Evolutionary conservation across 2,113 vertebrate genomes (phyloP).

Genomic region (Tachycineta bicolor): DNA sequence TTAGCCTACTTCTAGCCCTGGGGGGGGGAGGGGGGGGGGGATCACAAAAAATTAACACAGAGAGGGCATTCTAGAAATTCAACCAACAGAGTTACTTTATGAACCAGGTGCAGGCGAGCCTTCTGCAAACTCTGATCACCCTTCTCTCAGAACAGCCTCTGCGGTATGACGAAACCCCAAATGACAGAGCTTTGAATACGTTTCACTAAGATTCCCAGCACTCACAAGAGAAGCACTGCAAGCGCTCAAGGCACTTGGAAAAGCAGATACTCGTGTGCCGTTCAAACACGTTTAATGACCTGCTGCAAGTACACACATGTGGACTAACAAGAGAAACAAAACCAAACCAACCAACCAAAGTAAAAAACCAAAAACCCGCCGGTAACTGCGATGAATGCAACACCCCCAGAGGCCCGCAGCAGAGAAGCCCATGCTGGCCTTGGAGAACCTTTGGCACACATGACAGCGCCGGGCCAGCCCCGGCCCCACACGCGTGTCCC

Average conservation of each 20-base stretch:
- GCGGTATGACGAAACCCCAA: background rate
- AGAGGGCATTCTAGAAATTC: background rate
- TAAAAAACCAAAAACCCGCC: fast-evolving
- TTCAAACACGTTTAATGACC: background rate
- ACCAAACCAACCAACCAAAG: background rate
- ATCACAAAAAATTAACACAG: background rate
- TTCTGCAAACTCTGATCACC: background rate
- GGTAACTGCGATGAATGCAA: background rate
- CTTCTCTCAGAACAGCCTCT: background rate
- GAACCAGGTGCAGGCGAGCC: background rate
- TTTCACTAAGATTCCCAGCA: background rate
- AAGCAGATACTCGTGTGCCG: fast-evolving
- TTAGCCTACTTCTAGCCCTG: background rate
- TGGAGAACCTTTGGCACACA: fast-evolving
- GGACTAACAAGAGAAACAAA: background rate
- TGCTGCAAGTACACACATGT: background rate
- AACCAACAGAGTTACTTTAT: background rate
- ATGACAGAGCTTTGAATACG: fast-evolving
- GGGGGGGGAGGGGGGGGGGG: no score
- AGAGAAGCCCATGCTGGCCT: fast-evolving
- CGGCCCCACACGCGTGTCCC: background rate
- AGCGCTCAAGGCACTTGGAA: background rate
- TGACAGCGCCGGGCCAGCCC: background rate
- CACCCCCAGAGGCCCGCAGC: background rate
- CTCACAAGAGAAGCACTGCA: background rate